phyloP scores from a whole-genome alignment of 2,797 vertebrate species.

The Graptemys geographica region DNA sequence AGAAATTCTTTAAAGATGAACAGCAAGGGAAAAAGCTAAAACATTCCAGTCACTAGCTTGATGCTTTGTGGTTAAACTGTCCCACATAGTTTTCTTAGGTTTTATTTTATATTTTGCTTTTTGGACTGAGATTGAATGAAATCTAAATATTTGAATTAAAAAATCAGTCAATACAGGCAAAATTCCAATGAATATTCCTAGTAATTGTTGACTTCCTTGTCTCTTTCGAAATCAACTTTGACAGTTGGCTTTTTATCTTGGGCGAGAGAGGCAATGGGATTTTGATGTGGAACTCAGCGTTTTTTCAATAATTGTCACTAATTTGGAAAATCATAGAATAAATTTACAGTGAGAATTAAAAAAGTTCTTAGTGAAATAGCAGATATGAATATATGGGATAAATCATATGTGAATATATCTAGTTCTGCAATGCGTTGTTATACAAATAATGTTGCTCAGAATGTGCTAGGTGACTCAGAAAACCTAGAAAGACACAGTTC shows the following conservation, averaged over 20 bases:
- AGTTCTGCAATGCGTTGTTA: background rate
- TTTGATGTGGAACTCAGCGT: background rate
- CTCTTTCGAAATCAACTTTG: background rate
- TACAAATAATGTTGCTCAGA: background rate
- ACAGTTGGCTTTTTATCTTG: background rate
- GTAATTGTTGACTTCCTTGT: background rate
- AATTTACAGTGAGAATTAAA: background rate
- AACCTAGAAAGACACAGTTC: background rate
- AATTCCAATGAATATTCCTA: background rate
- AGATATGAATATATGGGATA: background rate
- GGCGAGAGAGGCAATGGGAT: background rate
- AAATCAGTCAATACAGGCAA: background rate
- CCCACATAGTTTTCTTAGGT: background rate
- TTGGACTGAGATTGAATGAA: background rate
- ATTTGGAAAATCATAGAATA: background rate
- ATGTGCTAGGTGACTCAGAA: fast-evolving
- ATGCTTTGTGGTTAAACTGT: background rate
- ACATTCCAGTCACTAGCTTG: no score
- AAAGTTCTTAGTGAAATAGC: background rate
- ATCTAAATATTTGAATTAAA: background rate
- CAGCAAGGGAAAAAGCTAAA: background rate
- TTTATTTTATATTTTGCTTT: background rate
- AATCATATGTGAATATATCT: background rate
- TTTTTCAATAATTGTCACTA: background rate
- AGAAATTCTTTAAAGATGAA: background rate